Evolutionary conservation across 2,113 vertebrate genomes (phyloP), one percentile per base, ranked within the genome.

Genomic region (Psilopogon haemacephalus): DNA sequence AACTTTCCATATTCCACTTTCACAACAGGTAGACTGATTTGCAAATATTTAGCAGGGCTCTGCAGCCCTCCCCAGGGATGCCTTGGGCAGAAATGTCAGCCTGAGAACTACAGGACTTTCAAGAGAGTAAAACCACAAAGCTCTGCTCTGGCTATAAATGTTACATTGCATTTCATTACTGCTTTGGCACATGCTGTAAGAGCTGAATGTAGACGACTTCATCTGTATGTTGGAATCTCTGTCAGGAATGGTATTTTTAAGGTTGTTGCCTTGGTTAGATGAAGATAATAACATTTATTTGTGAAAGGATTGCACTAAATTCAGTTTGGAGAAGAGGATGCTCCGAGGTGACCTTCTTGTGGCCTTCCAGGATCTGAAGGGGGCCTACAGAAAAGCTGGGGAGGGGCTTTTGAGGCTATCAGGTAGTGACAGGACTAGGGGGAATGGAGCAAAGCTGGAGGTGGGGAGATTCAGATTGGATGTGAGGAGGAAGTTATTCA

Each of bases 71-170:
- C 63, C 59, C 44, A 75, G 63, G 74, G 67, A 33, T 59, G 89
- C 5, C 54, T 32, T 65, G 81, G 89, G 93, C 54, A 92, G 89
- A 92, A 95, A 72, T 56, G 11, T 86, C 93, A 93, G 72, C 52
- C 64, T 74, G 72, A 79, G 89, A 89, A 91, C 40, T 40, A 37
- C 5, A 80, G 80, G 46, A 88, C 75, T 91, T 94, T 42, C 56
- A 76, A 54, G 79, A 80, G 52, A 80, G 75, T 70, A 68, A 83
- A 91, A 59, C 88, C 88, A 88, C 75, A 94, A 48, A 77, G 68
- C 64, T 86, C 91, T 87, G 93, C 94, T 92, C 87, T 95, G 87
- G 69, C 93, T 94, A 75, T 79, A 95, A 82, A 85, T 70, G 93
- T 60, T 82, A 83, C 50, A 33, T 76, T 55, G 78, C 58, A 67